These are phyloP conservation scores for Uloborus plumipes DNA, from an alignment of 2,888 invertebrate species.

Conservation along the genomic window DNA sequence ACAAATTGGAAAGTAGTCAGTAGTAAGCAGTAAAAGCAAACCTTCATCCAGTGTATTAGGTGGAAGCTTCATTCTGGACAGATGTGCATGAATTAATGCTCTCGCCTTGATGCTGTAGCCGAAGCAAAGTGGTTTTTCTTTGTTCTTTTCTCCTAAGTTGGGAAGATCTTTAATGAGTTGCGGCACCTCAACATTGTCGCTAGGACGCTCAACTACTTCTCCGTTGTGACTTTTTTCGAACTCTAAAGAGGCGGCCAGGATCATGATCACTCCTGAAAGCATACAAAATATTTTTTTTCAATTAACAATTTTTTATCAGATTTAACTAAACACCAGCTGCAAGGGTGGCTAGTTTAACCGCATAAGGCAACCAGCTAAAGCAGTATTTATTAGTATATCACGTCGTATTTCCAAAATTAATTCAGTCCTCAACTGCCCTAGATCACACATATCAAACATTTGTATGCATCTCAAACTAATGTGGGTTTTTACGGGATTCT, in stretches of 20 bases:
- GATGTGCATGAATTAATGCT: constrained; percentile 94
- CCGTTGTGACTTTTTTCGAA: constrained; percentile 95
- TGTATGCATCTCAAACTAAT: too few relatives aligned
- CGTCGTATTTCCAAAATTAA: too few relatives aligned
- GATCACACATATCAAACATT: too few relatives aligned
- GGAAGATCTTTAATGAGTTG: constrained; percentile 92
- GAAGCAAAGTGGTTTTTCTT: constrained; percentile 92
- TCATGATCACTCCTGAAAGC: constrained; percentile 84
- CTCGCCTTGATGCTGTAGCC: constrained; percentile 89
- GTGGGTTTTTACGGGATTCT: too few relatives aligned
- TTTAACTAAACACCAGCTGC: too few relatives aligned
- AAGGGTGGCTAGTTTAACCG: too few relatives aligned
- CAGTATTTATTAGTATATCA: too few relatives aligned
- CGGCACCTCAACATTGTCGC: constrained; percentile 95
- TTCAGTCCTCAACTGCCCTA: too few relatives aligned
- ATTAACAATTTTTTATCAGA: not conserved
- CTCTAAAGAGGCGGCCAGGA: constrained; percentile 95
- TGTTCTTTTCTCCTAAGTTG: constrained; percentile 95
- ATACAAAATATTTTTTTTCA: not conserved
- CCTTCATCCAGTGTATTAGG: constrained; percentile 86
- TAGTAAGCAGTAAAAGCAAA: constrained; percentile 72
- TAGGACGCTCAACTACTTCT: constrained; percentile 91
- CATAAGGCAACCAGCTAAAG: too few relatives aligned
- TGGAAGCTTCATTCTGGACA: constrained; percentile 85
- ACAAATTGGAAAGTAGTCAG: not conserved